A percentile compares a stretch with the other conserved stretches of the same genome.
phyloP scores from a whole-genome alignment of 2,888 invertebrate species.

The Cabera pusaria region DNA sequence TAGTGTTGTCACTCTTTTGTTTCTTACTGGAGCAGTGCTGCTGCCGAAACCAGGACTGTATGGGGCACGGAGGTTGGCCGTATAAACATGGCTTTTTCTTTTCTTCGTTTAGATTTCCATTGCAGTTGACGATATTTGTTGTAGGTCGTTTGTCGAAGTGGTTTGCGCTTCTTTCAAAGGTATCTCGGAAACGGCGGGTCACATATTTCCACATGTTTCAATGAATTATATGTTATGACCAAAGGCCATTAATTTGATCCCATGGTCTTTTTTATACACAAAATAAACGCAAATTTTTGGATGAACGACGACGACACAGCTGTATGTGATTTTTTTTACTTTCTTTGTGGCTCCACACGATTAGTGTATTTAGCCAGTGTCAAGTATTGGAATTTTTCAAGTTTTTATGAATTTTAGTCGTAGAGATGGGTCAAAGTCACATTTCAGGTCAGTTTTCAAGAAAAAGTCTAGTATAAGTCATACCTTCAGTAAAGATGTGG shows the following conservation, averaged over 20 bases:
- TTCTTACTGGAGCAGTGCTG: slow-evolving; percentile 50
- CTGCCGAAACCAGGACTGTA: slow-evolving; percentile 48
- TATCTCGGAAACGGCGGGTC: slow-evolving; percentile 74
- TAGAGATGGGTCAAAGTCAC: too few relatives aligned
- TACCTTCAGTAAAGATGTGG: too few relatives aligned
- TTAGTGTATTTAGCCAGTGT: too few relatives aligned
- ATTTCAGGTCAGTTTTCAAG: too few relatives aligned
- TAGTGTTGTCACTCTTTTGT: slow-evolving; percentile 49
- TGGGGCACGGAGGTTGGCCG: slow-evolving; percentile 35
- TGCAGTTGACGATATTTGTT: slow-evolving; percentile 57
- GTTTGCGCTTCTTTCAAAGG: slow-evolving; percentile 73
- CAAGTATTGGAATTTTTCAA: too few relatives aligned
- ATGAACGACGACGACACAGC: too few relatives aligned
- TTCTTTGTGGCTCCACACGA: background rate
- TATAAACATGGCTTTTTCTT: slow-evolving; percentile 38
- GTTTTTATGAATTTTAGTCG: too few relatives aligned
- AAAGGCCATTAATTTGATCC: slow-evolving; percentile 13
- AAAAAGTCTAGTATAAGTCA: too few relatives aligned
- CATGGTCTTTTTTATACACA: too few relatives aligned
- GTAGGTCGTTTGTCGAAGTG: slow-evolving; percentile 75
- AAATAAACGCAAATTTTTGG: too few relatives aligned
- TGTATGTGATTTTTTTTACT: too few relatives aligned
- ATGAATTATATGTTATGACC: slow-evolving; percentile 4
- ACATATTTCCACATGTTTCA: slow-evolving; percentile 82
- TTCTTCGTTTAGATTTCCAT: slow-evolving; percentile 48